Evolutionary conservation across 2,888 invertebrate species (phyloP).

Genomic region (Calameuta pallipes): DNA sequence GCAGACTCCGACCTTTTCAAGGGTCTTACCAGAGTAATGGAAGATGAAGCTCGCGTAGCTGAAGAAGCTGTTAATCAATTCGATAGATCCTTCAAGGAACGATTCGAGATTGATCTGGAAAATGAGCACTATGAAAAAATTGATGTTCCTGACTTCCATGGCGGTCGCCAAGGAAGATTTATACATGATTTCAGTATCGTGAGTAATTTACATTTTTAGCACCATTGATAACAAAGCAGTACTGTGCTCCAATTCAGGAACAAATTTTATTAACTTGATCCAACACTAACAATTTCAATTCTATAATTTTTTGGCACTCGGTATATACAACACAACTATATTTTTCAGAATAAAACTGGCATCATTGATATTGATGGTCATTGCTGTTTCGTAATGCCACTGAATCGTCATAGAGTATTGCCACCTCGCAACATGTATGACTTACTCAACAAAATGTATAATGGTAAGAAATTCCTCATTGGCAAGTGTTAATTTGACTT

Average conservation of each 20-base stretch:
- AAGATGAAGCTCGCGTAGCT: slow-evolving; percentile 34
- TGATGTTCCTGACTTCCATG: slow-evolving; percentile 85
- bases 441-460: slow-evolving; percentile 82
- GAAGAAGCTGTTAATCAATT: slow-evolving; percentile 37
- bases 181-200: slow-evolving; percentile 91
- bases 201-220: slow-evolving; percentile 40
- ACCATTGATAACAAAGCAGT: background rate
- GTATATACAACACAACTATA: background rate
- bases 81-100: slow-evolving; percentile 76
- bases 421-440: slow-evolving; percentile 85
- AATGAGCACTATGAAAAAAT: slow-evolving; percentile 84
- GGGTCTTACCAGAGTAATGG: slow-evolving; percentile 37
- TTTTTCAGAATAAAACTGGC: slow-evolving; percentile 74
- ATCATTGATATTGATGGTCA: slow-evolving; percentile 81
- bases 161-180: slow-evolving; percentile 85
- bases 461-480: slow-evolving; percentile 63
- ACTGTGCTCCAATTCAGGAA: too few relatives aligned
- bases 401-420: slow-evolving; percentile 81
- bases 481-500: background rate
- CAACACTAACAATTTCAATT: background rate
- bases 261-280: background rate
- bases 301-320: too few relatives aligned
- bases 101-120: slow-evolving; percentile 81
- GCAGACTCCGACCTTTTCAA: slow-evolving; percentile 50
- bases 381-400: slow-evolving; percentile 91